Percentiles rank a stretch among this genome's conserved stretches.
Conservation (phyloP, 2,113 vertebrate genomes). For the Rattus norvegicus region DNA sequence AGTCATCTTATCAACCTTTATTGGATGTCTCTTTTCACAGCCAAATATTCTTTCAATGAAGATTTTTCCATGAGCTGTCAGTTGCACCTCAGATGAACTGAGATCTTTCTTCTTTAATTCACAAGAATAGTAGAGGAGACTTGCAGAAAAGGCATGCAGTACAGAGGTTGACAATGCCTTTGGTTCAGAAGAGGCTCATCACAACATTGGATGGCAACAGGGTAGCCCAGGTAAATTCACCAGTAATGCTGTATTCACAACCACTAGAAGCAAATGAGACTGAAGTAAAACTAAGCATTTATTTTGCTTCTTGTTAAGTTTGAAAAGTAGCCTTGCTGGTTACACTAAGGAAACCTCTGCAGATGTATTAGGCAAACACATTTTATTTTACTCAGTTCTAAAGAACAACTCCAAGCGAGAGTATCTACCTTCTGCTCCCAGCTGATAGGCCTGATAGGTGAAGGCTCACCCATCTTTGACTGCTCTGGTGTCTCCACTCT, state of each 20-base stretch:
- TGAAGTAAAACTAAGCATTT: neutral
- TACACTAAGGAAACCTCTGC: neutral
- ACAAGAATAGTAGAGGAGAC: neutral
- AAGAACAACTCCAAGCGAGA: neutral
- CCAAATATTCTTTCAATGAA: neutral
- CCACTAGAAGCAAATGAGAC: neutral
- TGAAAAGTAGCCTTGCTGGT: neutral
- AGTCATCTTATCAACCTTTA: neutral
- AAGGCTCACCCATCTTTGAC: neutral
- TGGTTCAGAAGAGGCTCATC: neutral
- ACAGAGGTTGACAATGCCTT: neutral
- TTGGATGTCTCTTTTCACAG: neutral
- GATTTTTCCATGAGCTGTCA: neutral
- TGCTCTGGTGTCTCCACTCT: neutral
- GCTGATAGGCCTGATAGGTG: neutral
- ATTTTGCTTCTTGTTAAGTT: neutral
- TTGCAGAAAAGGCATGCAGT: neutral
- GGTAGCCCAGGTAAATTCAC: neutral
- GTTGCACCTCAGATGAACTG: neutral
- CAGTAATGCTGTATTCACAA: neutral
- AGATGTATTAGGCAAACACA: neutral
- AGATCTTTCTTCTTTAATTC: neutral
- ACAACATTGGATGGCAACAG: neutral
- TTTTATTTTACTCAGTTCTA: neutral
- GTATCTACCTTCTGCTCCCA: neutral